Evolutionary conservation across 2,797 vertebrate genomes (phyloP).

Genomic region (Martes flavigula): DNA sequence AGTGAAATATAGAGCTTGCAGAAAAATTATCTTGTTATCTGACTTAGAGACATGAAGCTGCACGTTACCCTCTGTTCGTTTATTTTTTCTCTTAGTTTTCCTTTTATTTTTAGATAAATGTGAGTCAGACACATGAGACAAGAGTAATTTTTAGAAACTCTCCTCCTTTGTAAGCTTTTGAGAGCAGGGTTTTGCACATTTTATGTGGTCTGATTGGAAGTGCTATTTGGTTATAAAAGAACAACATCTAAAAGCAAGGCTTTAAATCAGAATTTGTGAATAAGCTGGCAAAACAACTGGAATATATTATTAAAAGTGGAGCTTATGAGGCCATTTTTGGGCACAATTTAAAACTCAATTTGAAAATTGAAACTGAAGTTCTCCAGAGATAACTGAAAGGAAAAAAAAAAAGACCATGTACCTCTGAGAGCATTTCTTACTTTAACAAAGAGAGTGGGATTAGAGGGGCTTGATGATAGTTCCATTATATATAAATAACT

Average conservation of each 20-base stretch:
- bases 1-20: slow-evolving; percentile 71
- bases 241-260: slow-evolving; percentile 12
- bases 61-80: slow-evolving; percentile 63
- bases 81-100: slow-evolving; percentile 65
- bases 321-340: neutral
- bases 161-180: neutral
- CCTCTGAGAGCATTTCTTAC: neutral
- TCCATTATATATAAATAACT: neutral
- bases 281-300: neutral
- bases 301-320: neutral
- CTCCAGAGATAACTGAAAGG: neutral
- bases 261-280: neutral
- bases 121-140: slow-evolving; percentile 69
- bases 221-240: slow-evolving; percentile 42
- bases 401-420: neutral
- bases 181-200: slow-evolving; percentile 50
- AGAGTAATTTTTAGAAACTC: slow-evolving; percentile 71
- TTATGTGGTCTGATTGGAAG: neutral
- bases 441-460: neutral
- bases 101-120: slow-evolving; percentile 75
- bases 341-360: neutral
- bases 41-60: slow-evolving; percentile 62
- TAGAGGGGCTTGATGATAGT: neutral
- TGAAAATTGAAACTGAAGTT: neutral
- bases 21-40: slow-evolving; percentile 67